Evolutionary conservation across 2,797 vertebrate species (phyloP).

Genomic region (Borostomias antarcticus): DNA sequence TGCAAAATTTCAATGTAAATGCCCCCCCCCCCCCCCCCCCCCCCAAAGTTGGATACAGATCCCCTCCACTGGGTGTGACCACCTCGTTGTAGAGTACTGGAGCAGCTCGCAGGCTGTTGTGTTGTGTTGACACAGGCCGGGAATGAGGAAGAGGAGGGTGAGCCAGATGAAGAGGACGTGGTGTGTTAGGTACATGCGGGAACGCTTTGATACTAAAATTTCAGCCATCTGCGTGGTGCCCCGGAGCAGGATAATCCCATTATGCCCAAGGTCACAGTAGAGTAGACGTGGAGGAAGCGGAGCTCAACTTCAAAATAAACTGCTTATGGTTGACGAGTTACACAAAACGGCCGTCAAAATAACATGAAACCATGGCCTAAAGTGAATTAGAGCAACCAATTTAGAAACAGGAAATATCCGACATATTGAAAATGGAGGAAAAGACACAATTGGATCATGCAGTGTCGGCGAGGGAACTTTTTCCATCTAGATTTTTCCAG

Average conservation of each 20-base stretch:
- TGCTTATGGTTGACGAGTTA: constrained; percentile 63
- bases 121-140: constrained; percentile 57
- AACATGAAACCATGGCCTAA: constrained; percentile 60
- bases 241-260: constrained; percentile 73
- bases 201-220: constrained; percentile 71
- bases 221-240: constrained; percentile 57
- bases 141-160: constrained; percentile 22
- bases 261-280: constrained; percentile 66
- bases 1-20: too few species aligned
- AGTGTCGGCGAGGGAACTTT: constrained; percentile 40
- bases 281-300: constrained; percentile 41
- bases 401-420: constrained; percentile 51
- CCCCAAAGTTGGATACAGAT: too few species aligned
- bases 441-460: constrained; percentile 57
- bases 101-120: constrained; percentile 40
- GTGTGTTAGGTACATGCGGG: constrained; percentile 62
- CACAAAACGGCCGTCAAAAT: constrained; percentile 60
- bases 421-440: constrained; percentile 57
- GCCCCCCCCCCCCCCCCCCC: too few species aligned
- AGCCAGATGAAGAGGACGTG: constrained; percentile 56
- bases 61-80: too few species aligned
- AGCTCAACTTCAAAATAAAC: constrained; percentile 70
- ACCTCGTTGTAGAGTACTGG: too few species aligned
- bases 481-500: constrained; percentile 50
- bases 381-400: constrained; percentile 69